Percentiles rank a stretch among this genome's conserved stretches.
Evolutionary conservation across 2,113 vertebrate species (phyloP).

Genomic region (Podiceps cristatus): DNA sequence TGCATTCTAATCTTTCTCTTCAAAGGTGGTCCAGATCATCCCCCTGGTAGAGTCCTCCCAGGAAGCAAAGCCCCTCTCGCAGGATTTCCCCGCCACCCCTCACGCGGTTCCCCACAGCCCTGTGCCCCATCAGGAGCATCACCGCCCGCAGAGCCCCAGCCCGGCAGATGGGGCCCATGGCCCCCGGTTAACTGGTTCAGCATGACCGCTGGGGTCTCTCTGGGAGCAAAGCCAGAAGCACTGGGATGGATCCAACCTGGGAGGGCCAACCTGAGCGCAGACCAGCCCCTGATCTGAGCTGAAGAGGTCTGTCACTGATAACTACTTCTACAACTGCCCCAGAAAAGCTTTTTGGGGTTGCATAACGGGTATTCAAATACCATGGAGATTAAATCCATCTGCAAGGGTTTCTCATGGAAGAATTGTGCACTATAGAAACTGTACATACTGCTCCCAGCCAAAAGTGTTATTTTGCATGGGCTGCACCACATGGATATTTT

Average conservation of each 20-base stretch:
- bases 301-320: background rate
- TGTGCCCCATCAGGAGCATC: background rate
- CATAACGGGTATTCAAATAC: background rate
- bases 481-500: constrained; percentile 42
- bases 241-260: background rate
- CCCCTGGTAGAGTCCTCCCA: background rate
- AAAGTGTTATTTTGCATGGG: constrained; percentile 5
- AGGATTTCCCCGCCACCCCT: background rate
- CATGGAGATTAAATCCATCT: constrained; percentile 59
- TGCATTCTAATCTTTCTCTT: background rate
- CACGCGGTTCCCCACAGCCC: background rate
- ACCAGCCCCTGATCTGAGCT: background rate
- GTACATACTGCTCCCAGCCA: background rate
- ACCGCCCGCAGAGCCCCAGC: background rate
- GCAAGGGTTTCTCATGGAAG: background rate
- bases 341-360: background rate
- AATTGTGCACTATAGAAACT: background rate
- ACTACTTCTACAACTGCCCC: background rate
- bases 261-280: background rate
- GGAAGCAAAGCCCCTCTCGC: background rate
- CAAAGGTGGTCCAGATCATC: background rate
- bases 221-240: background rate
- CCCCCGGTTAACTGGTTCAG: background rate
- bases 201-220: background rate
- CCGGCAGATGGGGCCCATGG: background rate